phyloP scores from a whole-genome alignment of 2,888 invertebrate species.

The Limnephilus marmoratus region DNA sequence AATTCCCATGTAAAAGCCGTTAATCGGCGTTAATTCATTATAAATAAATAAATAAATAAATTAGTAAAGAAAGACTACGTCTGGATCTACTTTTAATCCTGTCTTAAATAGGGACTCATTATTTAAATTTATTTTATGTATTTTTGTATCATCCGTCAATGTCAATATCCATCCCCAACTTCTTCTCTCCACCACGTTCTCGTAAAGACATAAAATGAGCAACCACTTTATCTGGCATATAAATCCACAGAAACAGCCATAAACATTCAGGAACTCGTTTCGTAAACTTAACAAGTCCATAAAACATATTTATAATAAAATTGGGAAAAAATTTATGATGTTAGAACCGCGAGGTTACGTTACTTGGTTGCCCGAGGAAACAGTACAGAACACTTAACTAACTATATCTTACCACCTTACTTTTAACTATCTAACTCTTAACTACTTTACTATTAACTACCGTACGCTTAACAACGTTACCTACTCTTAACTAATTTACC shows the following conservation, averaged over 20 bases:
- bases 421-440: no score
- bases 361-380: neutral
- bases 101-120: no score
- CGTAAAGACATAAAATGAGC: neutral
- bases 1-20: no score
- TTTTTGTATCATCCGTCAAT: no score
- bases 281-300: conserved; percentile 2
- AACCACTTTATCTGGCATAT: neutral
- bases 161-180: neutral
- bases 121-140: no score
- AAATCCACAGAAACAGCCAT: neutral
- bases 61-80: no score
- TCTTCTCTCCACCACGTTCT: neutral
- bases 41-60: no score
- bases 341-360: neutral
- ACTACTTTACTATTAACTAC: neutral
- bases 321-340: neutral
- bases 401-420: no score
- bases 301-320: neutral
- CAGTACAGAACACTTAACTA: neutral
- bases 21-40: no score
- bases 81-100: no score
- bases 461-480: neutral
- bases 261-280: conserved; percentile 2
- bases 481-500: no score